These are phyloP conservation scores for Phrynocephalus forsythii DNA, from an alignment of 2,797 vertebrate genomes.

Conservation along the genomic window DNA sequence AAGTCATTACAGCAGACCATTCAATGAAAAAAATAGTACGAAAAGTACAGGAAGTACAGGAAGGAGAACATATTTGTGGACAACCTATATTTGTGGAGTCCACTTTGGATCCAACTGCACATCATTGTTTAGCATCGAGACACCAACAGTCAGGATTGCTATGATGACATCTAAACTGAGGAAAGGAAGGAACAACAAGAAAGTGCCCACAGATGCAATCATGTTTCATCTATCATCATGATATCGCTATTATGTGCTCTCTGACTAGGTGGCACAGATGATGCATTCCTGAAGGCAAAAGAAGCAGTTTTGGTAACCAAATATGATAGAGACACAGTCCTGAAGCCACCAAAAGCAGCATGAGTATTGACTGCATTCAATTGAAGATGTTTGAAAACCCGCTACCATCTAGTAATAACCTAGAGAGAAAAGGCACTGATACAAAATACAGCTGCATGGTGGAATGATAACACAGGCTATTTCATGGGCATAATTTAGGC, in stretches of 20 bases:
- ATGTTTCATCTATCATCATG: not conserved
- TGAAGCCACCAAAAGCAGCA: not conserved
- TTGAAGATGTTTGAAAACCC: not conserved
- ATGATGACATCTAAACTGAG: too few relatives aligned
- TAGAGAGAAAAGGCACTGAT: not conserved
- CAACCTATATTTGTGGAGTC: too few relatives aligned
- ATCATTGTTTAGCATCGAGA: too few relatives aligned
- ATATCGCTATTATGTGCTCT: not conserved
- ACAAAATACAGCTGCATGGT: not conserved
- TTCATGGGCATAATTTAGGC: not conserved
- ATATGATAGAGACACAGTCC: too few relatives aligned
- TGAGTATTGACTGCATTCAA: not conserved
- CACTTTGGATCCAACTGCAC: too few relatives aligned
- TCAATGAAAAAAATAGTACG: too few relatives aligned
- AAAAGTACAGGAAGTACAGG: not conserved
- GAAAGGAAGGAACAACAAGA: not conserved
- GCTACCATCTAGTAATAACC: not conserved
- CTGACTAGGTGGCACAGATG: not conserved
- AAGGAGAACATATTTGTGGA: not conserved
- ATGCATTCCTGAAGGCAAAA: not conserved
- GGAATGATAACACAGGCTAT: not conserved
- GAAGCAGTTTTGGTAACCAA: not conserved
- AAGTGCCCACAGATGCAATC: not conserved
- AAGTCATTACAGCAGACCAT: too few relatives aligned
- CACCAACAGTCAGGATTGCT: too few relatives aligned